Conservation (phyloP, 2,113 vertebrate species). For the Hippolais icterina region DNA sequence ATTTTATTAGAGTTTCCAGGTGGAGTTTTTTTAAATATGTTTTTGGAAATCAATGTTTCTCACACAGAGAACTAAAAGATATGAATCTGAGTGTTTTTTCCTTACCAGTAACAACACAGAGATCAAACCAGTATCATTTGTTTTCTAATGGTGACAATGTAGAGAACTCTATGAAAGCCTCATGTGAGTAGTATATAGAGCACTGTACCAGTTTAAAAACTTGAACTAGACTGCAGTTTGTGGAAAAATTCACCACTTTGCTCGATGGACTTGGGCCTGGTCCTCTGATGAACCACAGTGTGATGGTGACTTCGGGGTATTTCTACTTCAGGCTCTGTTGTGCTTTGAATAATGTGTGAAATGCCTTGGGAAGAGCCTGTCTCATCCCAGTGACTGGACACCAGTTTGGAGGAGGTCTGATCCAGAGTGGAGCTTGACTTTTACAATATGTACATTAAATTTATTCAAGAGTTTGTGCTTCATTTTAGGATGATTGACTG, state of each 20-base stretch:
- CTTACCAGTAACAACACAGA: neutral
- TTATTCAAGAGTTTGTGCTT: neutral
- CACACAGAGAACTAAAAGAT: neutral
- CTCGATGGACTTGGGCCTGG: neutral
- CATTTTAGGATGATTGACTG: slow-evolving; percentile 82
- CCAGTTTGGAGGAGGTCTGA: neutral
- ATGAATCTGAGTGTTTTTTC: neutral
- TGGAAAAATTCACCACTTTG: neutral
- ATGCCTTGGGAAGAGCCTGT: neutral
- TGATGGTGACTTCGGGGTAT: neutral
- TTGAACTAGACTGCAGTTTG: neutral
- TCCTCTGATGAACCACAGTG: neutral
- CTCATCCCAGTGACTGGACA: neutral
- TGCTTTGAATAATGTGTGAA: neutral
- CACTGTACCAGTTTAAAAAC: neutral
- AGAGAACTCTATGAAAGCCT: neutral
- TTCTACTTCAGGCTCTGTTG: neutral
- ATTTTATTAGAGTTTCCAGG: neutral
- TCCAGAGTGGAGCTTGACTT: neutral
- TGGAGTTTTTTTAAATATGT: neutral
- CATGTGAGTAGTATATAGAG: rapidly evolving
- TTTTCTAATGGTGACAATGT: neutral
- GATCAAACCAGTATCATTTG: neutral
- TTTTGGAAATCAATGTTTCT: neutral
- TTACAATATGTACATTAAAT: neutral